Percentiles rank a stretch among this genome's conserved stretches.
Evolutionary conservation across 2,113 vertebrate species (phyloP).

Genomic region (Vicugna pacos): DNA sequence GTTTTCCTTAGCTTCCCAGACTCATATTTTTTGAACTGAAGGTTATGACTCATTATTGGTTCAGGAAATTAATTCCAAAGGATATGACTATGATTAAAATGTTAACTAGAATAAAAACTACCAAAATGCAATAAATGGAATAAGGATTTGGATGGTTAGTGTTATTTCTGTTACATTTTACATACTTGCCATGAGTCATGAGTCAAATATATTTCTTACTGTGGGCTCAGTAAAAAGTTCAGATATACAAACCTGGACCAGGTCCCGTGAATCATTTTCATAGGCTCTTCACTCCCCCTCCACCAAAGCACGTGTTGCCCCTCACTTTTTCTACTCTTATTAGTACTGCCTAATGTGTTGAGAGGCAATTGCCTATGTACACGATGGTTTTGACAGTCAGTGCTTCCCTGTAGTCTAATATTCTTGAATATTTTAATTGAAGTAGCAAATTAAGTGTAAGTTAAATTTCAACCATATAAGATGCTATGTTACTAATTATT

Average conservation of each 20-base stretch:
- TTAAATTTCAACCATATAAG: not conserved
- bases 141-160: not conserved
- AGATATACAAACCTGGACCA: not conserved
- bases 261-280: not conserved
- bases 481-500: not conserved
- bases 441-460: not conserved
- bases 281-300: not conserved
- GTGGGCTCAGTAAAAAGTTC: not conserved
- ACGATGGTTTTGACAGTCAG: not conserved
- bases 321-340: not conserved
- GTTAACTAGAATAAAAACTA: not conserved
- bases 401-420: not conserved
- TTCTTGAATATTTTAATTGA: slow-evolving; percentile 51
- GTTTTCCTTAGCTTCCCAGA: not conserved
- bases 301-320: not conserved
- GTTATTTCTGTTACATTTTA: not conserved
- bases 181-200: not conserved
- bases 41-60: not conserved
- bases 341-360: not conserved
- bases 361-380: not conserved
- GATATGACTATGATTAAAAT: not conserved
- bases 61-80: not conserved
- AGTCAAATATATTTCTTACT: not conserved
- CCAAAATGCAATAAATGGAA: not conserved
- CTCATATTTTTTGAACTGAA: not conserved